Conservation (phyloP, 2,113 vertebrate species). For the Phocoena sinus region DNA sequence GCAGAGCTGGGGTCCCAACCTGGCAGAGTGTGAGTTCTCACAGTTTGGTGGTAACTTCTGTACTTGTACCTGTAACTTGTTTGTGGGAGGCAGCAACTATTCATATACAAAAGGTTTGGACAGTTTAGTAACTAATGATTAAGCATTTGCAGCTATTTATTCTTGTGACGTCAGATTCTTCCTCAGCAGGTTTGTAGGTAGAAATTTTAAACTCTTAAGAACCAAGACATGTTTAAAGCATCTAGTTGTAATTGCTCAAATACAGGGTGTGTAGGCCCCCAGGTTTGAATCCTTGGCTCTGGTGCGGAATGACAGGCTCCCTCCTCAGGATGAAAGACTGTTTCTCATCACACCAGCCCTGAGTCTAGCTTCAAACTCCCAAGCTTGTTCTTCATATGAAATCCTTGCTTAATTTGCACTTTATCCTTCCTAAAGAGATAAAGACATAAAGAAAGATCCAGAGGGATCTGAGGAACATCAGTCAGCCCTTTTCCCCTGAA, state of each 20-base stretch:
- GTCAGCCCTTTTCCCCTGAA: background rate
- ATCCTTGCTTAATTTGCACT: background rate
- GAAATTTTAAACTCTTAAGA: background rate
- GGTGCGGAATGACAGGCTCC: background rate
- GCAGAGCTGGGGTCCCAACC: background rate
- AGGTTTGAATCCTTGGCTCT: background rate
- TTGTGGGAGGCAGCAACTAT: background rate
- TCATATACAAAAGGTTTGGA: background rate
- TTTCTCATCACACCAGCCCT: background rate
- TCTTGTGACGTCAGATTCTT: background rate
- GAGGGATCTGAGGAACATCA: background rate
- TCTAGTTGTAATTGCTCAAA: background rate
- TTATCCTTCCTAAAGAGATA: background rate
- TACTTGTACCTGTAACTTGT: background rate
- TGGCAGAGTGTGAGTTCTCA: background rate
- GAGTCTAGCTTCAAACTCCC: background rate
- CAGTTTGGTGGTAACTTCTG: background rate
- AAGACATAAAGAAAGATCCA: background rate
- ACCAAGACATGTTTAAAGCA: background rate
- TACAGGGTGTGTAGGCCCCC: background rate
- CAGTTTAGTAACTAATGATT: background rate
- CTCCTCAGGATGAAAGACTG: background rate
- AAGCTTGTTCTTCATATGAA: background rate
- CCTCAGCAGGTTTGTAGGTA: background rate
- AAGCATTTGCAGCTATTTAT: background rate